Evolutionary conservation across 2,113 vertebrate species (phyloP).

Genomic region (Ciconia boyciana): DNA sequence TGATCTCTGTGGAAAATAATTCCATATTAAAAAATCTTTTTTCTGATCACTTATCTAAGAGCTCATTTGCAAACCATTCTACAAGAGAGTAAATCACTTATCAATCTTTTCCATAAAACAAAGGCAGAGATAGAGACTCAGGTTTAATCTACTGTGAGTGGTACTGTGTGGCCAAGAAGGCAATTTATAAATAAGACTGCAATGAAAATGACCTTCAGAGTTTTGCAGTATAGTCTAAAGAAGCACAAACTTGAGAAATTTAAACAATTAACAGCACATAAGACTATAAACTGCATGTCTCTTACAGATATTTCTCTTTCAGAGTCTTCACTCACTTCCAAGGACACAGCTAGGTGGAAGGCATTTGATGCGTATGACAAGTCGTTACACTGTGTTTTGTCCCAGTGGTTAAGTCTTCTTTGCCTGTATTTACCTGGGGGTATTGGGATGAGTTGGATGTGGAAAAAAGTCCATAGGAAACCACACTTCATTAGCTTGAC

Average conservation of each 20-base stretch:
- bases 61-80: not conserved
- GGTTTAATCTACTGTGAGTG: constrained; percentile 6
- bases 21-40: not conserved
- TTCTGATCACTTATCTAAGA: not conserved
- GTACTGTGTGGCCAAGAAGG: constrained; percentile 5
- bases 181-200: not conserved
- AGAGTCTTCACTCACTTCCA: not conserved
- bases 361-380: not conserved
- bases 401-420: not conserved
- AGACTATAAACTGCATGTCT: not conserved
- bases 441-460: not conserved
- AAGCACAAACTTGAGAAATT: not conserved
- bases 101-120: not conserved
- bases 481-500: not conserved
- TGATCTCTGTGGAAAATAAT: not conserved
- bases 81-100: not conserved
- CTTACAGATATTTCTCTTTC: not conserved
- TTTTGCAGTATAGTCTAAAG: not conserved
- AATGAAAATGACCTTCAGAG: constrained; percentile 10
- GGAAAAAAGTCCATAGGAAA: not conserved
- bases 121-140: not conserved
- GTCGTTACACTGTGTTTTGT: too few species aligned
- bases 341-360: not conserved
- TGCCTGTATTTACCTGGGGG: not conserved
- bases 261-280: not conserved